Conservation (phyloP, 2,113 vertebrate species). For the Taxidea taxus region DNA sequence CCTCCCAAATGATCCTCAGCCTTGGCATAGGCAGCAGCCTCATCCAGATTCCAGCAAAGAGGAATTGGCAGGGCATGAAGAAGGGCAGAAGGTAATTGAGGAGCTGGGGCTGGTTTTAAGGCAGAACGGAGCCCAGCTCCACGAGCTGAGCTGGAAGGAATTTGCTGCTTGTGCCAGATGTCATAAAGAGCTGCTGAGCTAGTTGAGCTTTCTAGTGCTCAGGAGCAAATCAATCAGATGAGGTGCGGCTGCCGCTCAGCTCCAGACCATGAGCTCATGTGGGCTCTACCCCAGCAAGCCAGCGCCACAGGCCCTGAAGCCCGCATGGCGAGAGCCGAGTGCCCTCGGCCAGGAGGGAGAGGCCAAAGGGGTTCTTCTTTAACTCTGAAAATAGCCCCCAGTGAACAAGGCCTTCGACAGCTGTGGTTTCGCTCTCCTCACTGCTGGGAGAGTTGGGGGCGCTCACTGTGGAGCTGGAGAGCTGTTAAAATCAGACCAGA, state of each 20-base stretch:
- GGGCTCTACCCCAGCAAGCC: background rate
- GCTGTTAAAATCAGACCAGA: slow-evolving; percentile 20
- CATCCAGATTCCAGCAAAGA: slow-evolving; percentile 59
- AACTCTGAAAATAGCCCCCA: slow-evolving; percentile 35
- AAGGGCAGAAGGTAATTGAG: slow-evolving; percentile 62
- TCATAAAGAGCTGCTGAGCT: slow-evolving; percentile 64
- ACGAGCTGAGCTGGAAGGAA: slow-evolving; percentile 55
- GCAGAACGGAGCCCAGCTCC: slow-evolving; percentile 48
- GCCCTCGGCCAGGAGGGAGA: slow-evolving; percentile 5
- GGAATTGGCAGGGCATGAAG: slow-evolving; percentile 41
- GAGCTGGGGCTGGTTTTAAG: slow-evolving; percentile 54
- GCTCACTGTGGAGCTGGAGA: slow-evolving; percentile 23
- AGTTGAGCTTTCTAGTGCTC: slow-evolving; percentile 50
- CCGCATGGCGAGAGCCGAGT: background rate
- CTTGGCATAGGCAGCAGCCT: slow-evolving; percentile 45
- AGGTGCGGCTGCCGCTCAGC: slow-evolving; percentile 18
- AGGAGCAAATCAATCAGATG: slow-evolving; percentile 68
- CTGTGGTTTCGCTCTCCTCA: slow-evolving; percentile 59
- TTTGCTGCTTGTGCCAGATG: slow-evolving; percentile 35
- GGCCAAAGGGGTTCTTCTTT: slow-evolving; percentile 41
- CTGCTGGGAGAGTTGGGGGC: slow-evolving; percentile 30
- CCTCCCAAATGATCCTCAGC: slow-evolving; percentile 4
- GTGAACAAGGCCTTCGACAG: slow-evolving; percentile 50
- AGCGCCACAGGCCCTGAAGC: slow-evolving; percentile 18
- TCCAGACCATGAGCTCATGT: slow-evolving; percentile 23